Base-by-base conservation (phyloP, 2,113 vertebrate species). In the Hippocampus abdominalis region DNA sequence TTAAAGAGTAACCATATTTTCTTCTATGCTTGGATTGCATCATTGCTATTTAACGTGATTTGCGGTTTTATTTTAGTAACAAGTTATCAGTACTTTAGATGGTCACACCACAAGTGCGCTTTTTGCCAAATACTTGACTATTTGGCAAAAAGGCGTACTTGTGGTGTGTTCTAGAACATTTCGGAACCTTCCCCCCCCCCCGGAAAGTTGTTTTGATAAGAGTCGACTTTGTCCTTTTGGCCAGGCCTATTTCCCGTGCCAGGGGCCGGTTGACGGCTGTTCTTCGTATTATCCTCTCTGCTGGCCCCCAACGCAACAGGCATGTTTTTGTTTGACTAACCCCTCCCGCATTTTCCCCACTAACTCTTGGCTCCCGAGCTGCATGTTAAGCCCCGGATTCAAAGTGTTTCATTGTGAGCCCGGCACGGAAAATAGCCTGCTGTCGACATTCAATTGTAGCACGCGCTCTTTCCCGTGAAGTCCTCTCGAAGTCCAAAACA, bases 231-330 rank as follows among this genome's bases (percentile, higher is more conserved):
- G 27, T 32, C 27, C 57, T 18, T 32, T 48, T 48, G 40, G 42
- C 16, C 64, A 42, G 5, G 68, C 48, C 42, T 27, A 15, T 44
- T 70, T 69, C 25, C 39, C 69, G 65, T 79, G 32, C 72, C 60
- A 69, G 66, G 71, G 64, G 56, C 53, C 67, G 56, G 63, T 62
- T 71, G 51, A 36, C 59, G 48, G 21, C 44, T 59, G 74, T 60
- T 74, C 39, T 78, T 64, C 72, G 36, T 21, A 62, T 80, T 80
- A 84, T 87, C 79, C 81, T 65, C 54, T 80, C 63, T 71, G 66
- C 72, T 70, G 70, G 59, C 49, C 40, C 40, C 51, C 79, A 64
- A 68, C 32, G 32, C 63, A 87, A 84, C 74, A 76, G 4, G 9
- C 53, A 23, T 64, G 60, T 79, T 75, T 57, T 84, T 86, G 84